Base-by-base conservation (phyloP, 2,888 invertebrate genomes). In the Melipona beecheii region DNA sequence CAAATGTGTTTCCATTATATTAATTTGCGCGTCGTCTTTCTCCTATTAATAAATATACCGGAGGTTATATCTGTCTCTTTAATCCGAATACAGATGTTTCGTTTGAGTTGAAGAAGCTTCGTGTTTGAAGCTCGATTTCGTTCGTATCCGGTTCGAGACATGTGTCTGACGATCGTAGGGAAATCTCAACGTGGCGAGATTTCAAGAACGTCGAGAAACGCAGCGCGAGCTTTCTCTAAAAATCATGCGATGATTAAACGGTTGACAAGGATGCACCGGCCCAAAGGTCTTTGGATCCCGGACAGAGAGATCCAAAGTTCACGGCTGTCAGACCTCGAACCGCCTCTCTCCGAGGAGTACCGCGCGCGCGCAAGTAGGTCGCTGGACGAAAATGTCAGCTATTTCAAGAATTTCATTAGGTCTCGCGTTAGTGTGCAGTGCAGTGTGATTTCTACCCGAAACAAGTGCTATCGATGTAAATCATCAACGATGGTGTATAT, bases 301-400 rank as follows among this genome's bases (percentile, higher is more conserved):
- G 54, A 27, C 64, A 75, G 62, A 49, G 73, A 13, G 64, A 65
- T 80, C 50, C 79, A 80, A 75, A 80, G 80, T 80, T 80, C 54
- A 79, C 27, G 75, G 72, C 69, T 43, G 50, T 27, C 54, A 69
- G 56, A 43, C 31, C 54, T 58, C n/a, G n/a, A 36, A 21, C n/a
- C 17, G 24, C 49, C 54, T 78, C 71, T 73, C 73, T 75, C 75
- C 52, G 60, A 4, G 9, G 24, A 50, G 62, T 15, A 72, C 24
- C 56, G 21, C 24, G 36, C 36, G 27, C 58, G 27, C 52, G 52
- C 36, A 71, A 76, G 71, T 80, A 56, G 76, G 80, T 75, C 71
- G 36, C 64, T 17, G 4, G 19, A 77, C 71, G 66, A 81, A 81
- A 76, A 77, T 77, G 71, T 71, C 76, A 71, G 21, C 19, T 52